Evolutionary conservation across 1,140 invertebrate genomes (phyloP), one percentile per base, ranked within the genome.

Genomic region (Venturia canescens): DNA sequence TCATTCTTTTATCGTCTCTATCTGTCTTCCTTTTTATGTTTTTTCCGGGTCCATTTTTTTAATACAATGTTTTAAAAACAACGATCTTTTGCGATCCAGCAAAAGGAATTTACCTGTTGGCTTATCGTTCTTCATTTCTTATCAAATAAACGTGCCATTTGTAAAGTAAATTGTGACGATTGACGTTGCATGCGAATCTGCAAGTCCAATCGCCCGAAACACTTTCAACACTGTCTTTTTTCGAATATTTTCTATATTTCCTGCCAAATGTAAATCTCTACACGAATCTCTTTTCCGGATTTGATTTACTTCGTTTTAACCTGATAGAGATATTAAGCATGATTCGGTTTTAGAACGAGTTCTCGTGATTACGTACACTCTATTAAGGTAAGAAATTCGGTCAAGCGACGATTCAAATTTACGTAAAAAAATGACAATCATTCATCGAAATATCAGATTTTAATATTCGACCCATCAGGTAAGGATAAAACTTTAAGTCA

Each of bases 331-430:
- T 21, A 72, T 48, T 11, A 3, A 72, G 70, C 70, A 72, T 72
- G 70, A 48, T 50, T 48, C 34, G 34, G 21, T 72, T 72, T n/a
- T 72, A 72, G 70, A 72, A 72, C 70, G 70, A 72, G 70, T 26
- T 72, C 70, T 72, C 38, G 70, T 72, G 38, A 72, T 72, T 72
- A 72, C 38, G 11, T 26, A 48, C 11, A 66, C 13, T 48, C 70
- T 48, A 1, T 31, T 21, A 72, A 72, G 70, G 70, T 72, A 72
- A 72, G 70, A 26, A 72, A 72, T 23, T 48, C 70, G 38, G 38
- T 44, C 13, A 44, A 44, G 1, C 38, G 1, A 44, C 38, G 38
- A 44, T 44, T 44, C 38, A 44, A 44, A 44, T 13, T 44, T 13
- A 44, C 6, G 15, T 50, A 38, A 44, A 23, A n/a, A 71, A 34